These are phyloP conservation scores for Oasisia sp. DNA, from an alignment of 2,888 invertebrate genomes.

Conservation along the genomic window DNA sequence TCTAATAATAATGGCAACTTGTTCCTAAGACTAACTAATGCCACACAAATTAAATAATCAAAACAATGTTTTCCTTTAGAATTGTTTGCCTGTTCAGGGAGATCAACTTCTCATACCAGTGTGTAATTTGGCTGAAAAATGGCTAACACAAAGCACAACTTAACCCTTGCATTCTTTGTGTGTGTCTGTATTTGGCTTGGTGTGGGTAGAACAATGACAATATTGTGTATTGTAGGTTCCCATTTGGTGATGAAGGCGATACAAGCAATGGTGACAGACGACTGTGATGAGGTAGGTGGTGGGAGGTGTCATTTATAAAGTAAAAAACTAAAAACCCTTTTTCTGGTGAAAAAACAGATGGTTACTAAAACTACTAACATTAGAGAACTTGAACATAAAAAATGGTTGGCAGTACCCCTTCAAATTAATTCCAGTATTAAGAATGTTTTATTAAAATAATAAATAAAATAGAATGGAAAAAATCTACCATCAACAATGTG, in stretches of 20 bases:
- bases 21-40: no score
- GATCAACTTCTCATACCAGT: no score
- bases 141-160: no score
- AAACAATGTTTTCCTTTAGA: no score
- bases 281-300: constrained; percentile 86
- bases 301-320: neutral
- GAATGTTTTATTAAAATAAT: neutral
- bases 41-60: no score
- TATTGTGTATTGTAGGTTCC: constrained; percentile 70
- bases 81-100: no score
- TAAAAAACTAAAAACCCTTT: no score
- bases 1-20: no score
- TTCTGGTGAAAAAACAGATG: neutral
- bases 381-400: neutral
- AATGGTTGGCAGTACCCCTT: no score
- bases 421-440: neutral
- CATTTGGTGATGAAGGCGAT: constrained; percentile 74
- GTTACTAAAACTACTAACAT: neutral
- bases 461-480: neutral
- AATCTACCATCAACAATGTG: neutral
- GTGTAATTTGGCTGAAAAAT: no score
- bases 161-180: neutral
- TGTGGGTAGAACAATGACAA: neutral
- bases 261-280: constrained; percentile 90
- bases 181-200: neutral